Evolutionary conservation across 2,888 invertebrate genomes (phyloP), one percentile per base, ranked within the genome.

Genomic region (Lasioglossum marginatum): DNA sequence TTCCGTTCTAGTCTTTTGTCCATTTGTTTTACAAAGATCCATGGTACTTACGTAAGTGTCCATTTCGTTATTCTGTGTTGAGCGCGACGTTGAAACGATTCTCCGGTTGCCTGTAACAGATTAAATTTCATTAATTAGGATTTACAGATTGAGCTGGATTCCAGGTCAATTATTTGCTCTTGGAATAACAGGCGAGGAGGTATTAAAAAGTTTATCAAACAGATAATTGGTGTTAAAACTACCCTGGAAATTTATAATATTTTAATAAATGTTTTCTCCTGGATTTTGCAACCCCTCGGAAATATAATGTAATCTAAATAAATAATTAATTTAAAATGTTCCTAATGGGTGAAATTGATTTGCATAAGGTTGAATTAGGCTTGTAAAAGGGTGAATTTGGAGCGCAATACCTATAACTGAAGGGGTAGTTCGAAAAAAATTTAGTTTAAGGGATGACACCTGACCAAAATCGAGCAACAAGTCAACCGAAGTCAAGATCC

Each of bases 31-130:
- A 27, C 63, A 48, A 10, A 23, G 0, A 57, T 48, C 16, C 19
- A 34, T 12, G 45, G 34, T 34, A 83, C 87, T 87, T 43, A 87
- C 87, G 77, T 87, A 87, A 40, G 27, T 71, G 40, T 82, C 77
- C 87, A 87, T 87, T 19, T 19, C 68, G 63, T 45, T 34, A 1
- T 63, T 34, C 14, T 31, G n/a, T n/a, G n/a, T 27, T 34, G 27
- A 5, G 19, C 6, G 40, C 2, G n/a, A 10, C 16, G 23, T 57
- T 23, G n/a, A 78, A 60, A 14, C 52, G 19, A 19, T 19, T 37
- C 72, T 43, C 37, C 63, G 4, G 23, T 14, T 14, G 2, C 14
- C 84, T 84, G 84, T 23, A 84, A 84, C 75, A 31, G 16, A 78
- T 71, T 19, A 16, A 1, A 45, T 66, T n/a, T 8, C 34, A 10